Base-by-base conservation (phyloP, 2,797 vertebrate genomes). In the Gymnoscopelus microlampas region DNA sequence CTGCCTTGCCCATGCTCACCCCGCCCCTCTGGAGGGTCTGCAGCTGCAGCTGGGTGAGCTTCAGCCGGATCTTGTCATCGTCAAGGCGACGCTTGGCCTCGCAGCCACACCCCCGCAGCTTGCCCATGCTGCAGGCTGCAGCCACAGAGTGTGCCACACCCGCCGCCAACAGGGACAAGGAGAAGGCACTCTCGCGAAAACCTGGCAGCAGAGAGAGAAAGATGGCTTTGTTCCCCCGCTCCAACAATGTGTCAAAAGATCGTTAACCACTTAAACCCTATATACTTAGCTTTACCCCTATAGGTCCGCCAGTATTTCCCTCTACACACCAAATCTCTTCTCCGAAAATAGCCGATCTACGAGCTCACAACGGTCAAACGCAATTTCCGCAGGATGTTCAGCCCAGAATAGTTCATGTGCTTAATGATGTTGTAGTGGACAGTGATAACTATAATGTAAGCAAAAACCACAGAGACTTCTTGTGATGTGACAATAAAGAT, bases 131-230 rank as follows among this genome's bases (percentile, higher is more conserved):
- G 90, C 96, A 98, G 80, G 96, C 96, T 0, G 95, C 95, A 59
- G 96, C 96, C 71, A 98, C 96, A 0, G 96, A 96, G 35, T 98
- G 96, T 77, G 95, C 96, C 86, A 97, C 96, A 53, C 96, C 96
- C 59, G 96, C 96, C 7, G 96, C 96, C 91, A 97, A 81, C 90
- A 98, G 84, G 10, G 96, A 96, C 90, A 96, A 89, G 50, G 95
- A 95, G 88, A 97, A 97, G 68, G 96, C 96, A 1, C 95, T 97
- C 87, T 98, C 96, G 0, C 95, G 93, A 81, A 96, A 97, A 84
- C 96, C 96, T 97, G 85, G 66, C 44, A 66, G 29, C 48, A 72
- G 60, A 8, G 24, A 84, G 44, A 70, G 8, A 69, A 11, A 81
- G n/a, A 15, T 51, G 12, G n/a, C 50, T 51, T 51, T 51, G 50